Evolutionary conservation across 2,888 invertebrate species (phyloP).

Genomic region (Charanyca ferruginea): DNA sequence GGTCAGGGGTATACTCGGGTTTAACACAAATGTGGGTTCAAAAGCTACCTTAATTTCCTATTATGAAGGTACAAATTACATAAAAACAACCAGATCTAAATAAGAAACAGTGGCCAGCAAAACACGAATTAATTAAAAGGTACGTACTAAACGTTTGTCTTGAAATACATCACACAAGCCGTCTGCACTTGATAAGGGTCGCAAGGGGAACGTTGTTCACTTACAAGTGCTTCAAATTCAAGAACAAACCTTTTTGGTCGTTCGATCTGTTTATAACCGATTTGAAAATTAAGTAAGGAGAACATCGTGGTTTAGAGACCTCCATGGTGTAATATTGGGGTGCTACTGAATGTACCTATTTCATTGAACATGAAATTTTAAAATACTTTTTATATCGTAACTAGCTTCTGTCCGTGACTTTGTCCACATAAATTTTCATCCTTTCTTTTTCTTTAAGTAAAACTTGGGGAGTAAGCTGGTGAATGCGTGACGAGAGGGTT

Average conservation of each 20-base stretch:
- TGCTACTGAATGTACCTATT: too few species aligned
- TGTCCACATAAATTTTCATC: too few species aligned
- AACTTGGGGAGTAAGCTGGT: too few species aligned
- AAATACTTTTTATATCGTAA: too few species aligned
- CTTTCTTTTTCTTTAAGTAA: too few species aligned
- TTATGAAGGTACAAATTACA: background rate
- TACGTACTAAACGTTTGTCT: conserved; percentile 30
- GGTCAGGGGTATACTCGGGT: background rate
- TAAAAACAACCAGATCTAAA: background rate
- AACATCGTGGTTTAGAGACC: conserved; percentile 5
- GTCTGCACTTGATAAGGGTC: conserved; percentile 59
- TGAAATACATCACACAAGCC: conserved; percentile 51
- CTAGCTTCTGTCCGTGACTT: too few species aligned
- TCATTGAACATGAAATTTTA: too few species aligned
- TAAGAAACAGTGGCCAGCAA: background rate
- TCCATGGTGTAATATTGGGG: conserved; percentile 37
- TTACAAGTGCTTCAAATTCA: conserved; percentile 39
- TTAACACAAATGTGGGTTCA: background rate
- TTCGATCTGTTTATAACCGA: conserved; percentile 18
- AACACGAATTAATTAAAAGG: conserved; percentile 43
- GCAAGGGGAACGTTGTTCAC: conserved; percentile 33
- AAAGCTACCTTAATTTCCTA: background rate
- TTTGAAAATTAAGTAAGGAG: conserved; percentile 49
- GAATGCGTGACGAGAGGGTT: too few species aligned
- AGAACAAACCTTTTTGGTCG: conserved; percentile 53